These are phyloP conservation scores for Euphydryas editha DNA, from an alignment of 2,888 invertebrate species.

Conservation along the genomic window DNA sequence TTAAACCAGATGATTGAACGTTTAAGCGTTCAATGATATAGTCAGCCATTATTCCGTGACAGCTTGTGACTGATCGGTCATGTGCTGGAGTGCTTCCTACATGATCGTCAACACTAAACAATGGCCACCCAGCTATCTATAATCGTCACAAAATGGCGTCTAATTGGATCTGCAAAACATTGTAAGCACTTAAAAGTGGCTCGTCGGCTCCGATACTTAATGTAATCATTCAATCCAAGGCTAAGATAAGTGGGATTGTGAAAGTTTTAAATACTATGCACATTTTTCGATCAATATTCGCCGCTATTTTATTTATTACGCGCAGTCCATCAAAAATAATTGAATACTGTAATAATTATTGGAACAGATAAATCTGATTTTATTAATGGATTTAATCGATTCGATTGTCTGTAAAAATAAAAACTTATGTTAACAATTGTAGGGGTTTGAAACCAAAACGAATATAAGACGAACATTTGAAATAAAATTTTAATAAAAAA, in stretches of 20 bases:
- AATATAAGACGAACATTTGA: too few relatives aligned
- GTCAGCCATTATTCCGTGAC: constrained; percentile 74
- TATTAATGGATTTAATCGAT: neutral
- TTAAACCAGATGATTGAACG: constrained; percentile 70
- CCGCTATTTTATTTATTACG: constrained; percentile 33
- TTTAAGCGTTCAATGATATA: constrained; percentile 45
- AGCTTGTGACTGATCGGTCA: constrained; percentile 74
- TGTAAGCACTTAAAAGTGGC: constrained; percentile 49
- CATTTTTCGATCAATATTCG: constrained; percentile 34
- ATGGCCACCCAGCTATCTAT: constrained; percentile 74
- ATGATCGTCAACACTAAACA: constrained; percentile 70
- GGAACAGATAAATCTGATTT: constrained; percentile 1
- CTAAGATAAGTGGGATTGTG: constrained; percentile 51
- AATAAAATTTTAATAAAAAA: too few relatives aligned
- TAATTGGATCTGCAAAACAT: constrained; percentile 78
- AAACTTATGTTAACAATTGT: neutral
- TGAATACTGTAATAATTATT: constrained; percentile 32
- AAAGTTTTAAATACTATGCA: constrained; percentile 46
- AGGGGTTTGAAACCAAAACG: too few relatives aligned
- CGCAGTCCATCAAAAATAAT: constrained; percentile 37
- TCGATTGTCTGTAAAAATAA: neutral
- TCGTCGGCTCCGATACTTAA: constrained; percentile 51
- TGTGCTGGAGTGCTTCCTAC: constrained; percentile 63
- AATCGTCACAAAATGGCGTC: constrained; percentile 76
- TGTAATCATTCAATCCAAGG: constrained; percentile 54